These are phyloP conservation scores for Tachycineta bicolor DNA, from an alignment of 2,113 vertebrate species.

Conservation along the genomic window DNA sequence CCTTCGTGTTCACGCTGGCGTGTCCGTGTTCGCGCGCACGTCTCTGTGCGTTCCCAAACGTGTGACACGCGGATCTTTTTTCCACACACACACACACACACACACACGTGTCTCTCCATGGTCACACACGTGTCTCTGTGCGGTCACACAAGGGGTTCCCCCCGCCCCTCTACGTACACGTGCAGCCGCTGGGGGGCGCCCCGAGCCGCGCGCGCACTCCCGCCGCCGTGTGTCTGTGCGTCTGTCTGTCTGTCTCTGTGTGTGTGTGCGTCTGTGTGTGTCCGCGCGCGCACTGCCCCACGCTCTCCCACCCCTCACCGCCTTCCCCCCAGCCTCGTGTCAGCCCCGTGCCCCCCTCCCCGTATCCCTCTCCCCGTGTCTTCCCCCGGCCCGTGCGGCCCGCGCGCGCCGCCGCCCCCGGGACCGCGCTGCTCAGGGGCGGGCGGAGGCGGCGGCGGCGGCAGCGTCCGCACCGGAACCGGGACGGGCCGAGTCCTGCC, in stretches of 20 bases:
- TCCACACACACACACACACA: no score
- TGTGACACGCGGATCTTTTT: neutral
- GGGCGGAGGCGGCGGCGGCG: neutral
- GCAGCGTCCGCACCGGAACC: neutral
- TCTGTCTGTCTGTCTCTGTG: no score
- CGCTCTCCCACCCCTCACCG: neutral
- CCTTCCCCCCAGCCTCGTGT: neutral
- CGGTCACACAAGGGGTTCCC: neutral
- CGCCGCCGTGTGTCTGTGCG: neutral
- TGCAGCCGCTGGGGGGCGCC: neutral
- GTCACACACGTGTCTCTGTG: neutral
- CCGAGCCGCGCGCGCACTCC: no score
- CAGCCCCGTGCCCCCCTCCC: neutral
- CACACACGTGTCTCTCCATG: neutral
- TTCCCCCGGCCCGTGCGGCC: neutral
- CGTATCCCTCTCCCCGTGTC: neutral
- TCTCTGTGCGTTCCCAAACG: neutral
- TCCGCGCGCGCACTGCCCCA: neutral
- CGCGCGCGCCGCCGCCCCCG: neutral
- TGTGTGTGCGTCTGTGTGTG: no score
- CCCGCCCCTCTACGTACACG: neutral
- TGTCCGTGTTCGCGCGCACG: no score
- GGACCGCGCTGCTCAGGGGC: neutral
- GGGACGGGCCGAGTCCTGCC: neutral
- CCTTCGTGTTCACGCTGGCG: no score